phyloP scores from a whole-genome alignment of 2,113 vertebrate species.

The Pelusios castaneus region DNA sequence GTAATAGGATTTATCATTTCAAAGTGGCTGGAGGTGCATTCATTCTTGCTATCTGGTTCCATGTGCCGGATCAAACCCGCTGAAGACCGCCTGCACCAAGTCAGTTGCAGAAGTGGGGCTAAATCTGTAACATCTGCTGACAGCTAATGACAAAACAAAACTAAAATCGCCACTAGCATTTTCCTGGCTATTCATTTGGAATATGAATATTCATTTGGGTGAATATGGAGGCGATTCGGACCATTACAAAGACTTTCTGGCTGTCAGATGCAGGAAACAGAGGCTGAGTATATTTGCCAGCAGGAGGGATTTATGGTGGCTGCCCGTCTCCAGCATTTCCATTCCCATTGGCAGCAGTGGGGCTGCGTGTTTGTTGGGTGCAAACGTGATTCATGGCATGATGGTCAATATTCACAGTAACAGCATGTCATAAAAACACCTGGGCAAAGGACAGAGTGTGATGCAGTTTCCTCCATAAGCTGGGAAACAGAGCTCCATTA shows the following conservation, averaged over 20 bases:
- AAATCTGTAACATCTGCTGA: background rate
- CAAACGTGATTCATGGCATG: background rate
- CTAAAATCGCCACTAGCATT: background rate
- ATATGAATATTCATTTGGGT: background rate
- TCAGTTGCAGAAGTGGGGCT: background rate
- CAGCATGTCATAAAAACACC: background rate
- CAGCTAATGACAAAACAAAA: background rate
- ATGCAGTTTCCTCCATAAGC: background rate
- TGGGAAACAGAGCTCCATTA: background rate
- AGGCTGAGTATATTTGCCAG: background rate
- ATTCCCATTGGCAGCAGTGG: background rate
- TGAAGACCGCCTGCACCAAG: background rate
- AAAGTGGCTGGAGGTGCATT: background rate
- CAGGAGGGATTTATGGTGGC: background rate
- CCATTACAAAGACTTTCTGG: background rate
- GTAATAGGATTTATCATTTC: constrained; percentile 47
- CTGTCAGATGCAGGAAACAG: background rate
- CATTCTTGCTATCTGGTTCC: constrained; percentile 35
- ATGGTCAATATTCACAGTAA: background rate
- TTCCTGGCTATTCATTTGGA: background rate
- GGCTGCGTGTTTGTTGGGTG: background rate
- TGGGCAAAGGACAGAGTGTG: background rate
- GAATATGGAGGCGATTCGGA: background rate
- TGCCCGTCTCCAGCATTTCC: background rate
- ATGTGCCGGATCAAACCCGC: background rate